Evolutionary conservation across 2,888 invertebrate species (phyloP).

Genomic region (Chaitophorus viminalis): DNA sequence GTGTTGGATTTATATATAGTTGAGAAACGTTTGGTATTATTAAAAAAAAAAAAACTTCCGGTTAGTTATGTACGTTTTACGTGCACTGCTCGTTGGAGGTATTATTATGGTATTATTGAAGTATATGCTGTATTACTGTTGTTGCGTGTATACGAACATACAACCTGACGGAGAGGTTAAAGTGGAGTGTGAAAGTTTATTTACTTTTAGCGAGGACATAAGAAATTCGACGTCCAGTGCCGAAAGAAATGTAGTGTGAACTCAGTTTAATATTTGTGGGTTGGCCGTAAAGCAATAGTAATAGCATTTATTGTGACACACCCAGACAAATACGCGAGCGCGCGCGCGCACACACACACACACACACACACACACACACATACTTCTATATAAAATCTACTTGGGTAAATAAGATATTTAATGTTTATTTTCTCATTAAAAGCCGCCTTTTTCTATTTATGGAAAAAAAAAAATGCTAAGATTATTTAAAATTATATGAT

Average conservation of each 20-base stretch:
- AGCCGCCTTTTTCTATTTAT: no score
- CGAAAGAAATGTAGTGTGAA: background rate
- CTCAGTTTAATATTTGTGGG: background rate
- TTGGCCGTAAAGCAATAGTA: background rate
- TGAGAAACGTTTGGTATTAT: no score
- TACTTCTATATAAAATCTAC: background rate
- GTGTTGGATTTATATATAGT: no score
- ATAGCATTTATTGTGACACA: background rate
- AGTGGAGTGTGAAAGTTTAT: background rate
- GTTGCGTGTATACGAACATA: background rate
- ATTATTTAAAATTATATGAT: background rate
- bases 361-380: background rate
- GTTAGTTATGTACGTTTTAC: no score
- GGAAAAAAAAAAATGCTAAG: no score
- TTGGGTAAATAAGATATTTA: no score
- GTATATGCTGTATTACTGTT: background rate
- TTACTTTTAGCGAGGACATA: background rate
- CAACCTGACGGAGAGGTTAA: background rate
- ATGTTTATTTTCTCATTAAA: no score
- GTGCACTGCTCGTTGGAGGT: no score
- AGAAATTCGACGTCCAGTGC: background rate
- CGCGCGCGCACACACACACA: no score
- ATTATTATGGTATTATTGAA: background rate
- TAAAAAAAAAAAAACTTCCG: no score
- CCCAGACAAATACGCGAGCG: no score